Evolutionary conservation across 1,140 invertebrate species (phyloP).

Genomic region (Branchinecta lindahli): DNA sequence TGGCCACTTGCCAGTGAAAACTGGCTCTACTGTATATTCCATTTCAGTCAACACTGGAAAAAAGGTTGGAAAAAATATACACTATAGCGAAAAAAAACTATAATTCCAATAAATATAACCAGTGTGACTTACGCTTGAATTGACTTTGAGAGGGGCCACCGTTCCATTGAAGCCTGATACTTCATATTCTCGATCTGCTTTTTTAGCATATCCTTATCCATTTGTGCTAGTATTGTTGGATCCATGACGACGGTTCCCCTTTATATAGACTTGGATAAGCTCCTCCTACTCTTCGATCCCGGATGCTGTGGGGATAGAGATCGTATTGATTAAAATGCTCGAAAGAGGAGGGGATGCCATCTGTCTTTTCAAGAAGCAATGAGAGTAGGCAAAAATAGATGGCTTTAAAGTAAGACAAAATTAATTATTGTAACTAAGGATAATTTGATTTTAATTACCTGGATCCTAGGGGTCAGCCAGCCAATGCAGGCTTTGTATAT

Average conservation of each 20-base stretch:
- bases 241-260: constrained; percentile 36
- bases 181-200: constrained; percentile 95
- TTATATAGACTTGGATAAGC: not conserved
- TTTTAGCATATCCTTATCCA: constrained; percentile 91
- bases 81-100: not conserved
- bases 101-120: not conserved
- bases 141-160: constrained; percentile 81
- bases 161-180: constrained; percentile 86
- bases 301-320: not conserved
- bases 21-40: too few relatives aligned
- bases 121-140: constrained; percentile 71
- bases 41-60: too few relatives aligned
- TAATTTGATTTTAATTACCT: too few relatives aligned
- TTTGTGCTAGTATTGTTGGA: constrained; percentile 76
- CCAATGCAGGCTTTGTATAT: too few relatives aligned
- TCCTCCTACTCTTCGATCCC: not conserved
- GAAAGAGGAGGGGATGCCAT: too few relatives aligned
- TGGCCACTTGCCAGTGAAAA: too few relatives aligned
- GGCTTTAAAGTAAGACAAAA: too few relatives aligned
- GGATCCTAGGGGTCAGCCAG: too few relatives aligned
- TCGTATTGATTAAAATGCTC: too few relatives aligned
- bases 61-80: not conserved
- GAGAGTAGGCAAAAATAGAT: too few relatives aligned
- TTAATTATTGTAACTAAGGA: too few relatives aligned
- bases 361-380: too few relatives aligned